Evolutionary conservation across 2,888 invertebrate species (phyloP), one percentile per base, ranked within the genome.

Genomic region (Elgonia sp.): DNA sequence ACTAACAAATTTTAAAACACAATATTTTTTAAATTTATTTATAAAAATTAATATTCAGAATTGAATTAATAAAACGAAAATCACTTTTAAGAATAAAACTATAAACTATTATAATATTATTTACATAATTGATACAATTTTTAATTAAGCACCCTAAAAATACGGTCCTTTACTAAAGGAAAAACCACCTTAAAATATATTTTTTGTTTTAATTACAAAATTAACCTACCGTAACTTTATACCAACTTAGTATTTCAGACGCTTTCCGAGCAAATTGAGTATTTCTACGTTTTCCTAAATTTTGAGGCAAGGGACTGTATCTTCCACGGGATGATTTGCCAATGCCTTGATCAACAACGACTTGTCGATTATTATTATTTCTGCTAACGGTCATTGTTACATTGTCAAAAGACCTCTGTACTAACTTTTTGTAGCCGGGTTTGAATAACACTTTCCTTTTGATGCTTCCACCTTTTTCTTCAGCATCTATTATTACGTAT

Each of bases 201-300:
- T 50, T 18, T 39, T 50, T 53, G 3, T 53, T n/a, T 53, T 3
- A 53, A 53, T 29, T 29, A 5, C 1, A n/a, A 53, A 53, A n/a
- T n/a, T 53, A 63, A 73, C 95, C 94, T 94, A 96, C 96, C 46
- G 96, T 95, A 10, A 97, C 95, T 95, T 96, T 96, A 93, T 97
- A 98, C 97, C 97, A 98, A 73, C 96, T 96, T 29, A 96, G 55
- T 16, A 92, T 91, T 4, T 85, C 86, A 1, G 89, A 1, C 7
- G 86, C 81, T 0, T 65, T 9, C 63, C 91, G 89, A 46, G 69
- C 67, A 7, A 73, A 7, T 2, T 83, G 80, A 55, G 20, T 37
- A 39, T 57, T 50, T 85, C 60, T 84, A 7, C 75, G 73, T 67
- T 77, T 79, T 40, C 88, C 83, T n/a, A 89, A 89, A 83, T 92